Evolutionary conservation across 1,140 invertebrate species (phyloP), one percentile per base, ranked within the genome.

Genomic region (Atta colombica): DNA sequence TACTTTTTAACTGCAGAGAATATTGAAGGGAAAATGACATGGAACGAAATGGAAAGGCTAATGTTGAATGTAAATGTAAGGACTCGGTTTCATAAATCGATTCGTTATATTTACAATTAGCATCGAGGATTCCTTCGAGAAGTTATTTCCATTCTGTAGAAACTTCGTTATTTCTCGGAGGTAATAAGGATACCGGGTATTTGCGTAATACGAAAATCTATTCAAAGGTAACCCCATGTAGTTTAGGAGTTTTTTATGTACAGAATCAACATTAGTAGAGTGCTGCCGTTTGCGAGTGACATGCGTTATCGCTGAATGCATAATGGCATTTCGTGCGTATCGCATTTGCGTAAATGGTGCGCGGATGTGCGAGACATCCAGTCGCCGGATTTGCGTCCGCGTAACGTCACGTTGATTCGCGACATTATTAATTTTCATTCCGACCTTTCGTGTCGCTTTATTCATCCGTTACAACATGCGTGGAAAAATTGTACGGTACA

Each of bases 221-320:
- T 82, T 74, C 60, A 49, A 68, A 58, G 65, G 25, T n/a, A 74
- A 60, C 53, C 68, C 25, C 55, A 51, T 21, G 45, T 39, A 45
- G 58, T 55, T 77, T 53, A 55, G 61, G 21, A 66, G 81, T 86
- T 86, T 86, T 80, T 81, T 39, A 35, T 69, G 12, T 14, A 51
- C 39, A 25, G 75, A 86, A 28, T 86, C 85, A 81, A 71, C 77
- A 81, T 69, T 80, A 60, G 85, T 31, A 81, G 71, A 81, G 85
- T 81, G 77, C 65, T 69, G 65, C 77, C 85, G 77, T 65, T 86
- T 86, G 85, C 53, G 39, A 61, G 28, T 86, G 85, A 86, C 85
- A 51, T 51, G 39, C 77, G 65, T 80, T 86, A 85, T 85, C 82
- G 72, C 60, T 45, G 82, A 78, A 85, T 58, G 60, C 82, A 49